Percentiles rank a stretch among this genome's conserved stretches.
Evolutionary conservation across 2,113 vertebrate genomes (phyloP).

Genomic region (Taxidea taxus): DNA sequence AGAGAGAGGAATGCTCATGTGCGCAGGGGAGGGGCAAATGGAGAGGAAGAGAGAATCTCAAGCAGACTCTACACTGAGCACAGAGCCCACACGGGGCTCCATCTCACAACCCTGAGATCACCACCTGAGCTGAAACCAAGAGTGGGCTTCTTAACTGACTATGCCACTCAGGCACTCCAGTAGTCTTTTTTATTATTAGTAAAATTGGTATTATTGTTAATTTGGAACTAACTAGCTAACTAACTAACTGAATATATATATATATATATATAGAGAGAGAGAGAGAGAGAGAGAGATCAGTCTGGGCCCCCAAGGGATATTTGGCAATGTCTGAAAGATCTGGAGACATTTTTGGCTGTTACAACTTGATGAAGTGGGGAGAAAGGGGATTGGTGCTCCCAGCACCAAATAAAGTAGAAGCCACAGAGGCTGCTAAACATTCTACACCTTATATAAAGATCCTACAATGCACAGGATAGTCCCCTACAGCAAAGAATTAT

Average conservation of each 20-base stretch:
- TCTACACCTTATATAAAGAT: neutral
- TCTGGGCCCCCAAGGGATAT: neutral
- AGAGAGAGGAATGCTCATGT: neutral
- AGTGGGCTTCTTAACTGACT: neutral
- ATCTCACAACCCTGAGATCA: neutral
- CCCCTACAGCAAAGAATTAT: neutral
- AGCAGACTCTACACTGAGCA: neutral
- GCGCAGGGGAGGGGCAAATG: neutral
- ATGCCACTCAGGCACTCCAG: neutral
- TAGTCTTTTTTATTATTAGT: neutral
- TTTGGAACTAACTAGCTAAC: neutral
- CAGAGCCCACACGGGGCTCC: neutral
- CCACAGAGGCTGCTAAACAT: neutral
- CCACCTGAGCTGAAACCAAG: neutral
- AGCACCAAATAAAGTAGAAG: neutral
- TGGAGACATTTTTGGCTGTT: neutral
- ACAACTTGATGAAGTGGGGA: neutral
- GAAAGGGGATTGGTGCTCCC: neutral
- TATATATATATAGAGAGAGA: too few species aligned
- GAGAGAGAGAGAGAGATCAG: neutral
- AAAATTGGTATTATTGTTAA: neutral
- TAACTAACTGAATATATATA: too few species aligned
- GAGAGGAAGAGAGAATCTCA: neutral
- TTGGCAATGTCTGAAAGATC: neutral
- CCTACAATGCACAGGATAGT: neutral